A percentile compares a stretch with the other conserved stretches of the same genome.
Evolutionary conservation across 2,888 invertebrate species (phyloP).

Genomic region (Trachelus stipa): DNA sequence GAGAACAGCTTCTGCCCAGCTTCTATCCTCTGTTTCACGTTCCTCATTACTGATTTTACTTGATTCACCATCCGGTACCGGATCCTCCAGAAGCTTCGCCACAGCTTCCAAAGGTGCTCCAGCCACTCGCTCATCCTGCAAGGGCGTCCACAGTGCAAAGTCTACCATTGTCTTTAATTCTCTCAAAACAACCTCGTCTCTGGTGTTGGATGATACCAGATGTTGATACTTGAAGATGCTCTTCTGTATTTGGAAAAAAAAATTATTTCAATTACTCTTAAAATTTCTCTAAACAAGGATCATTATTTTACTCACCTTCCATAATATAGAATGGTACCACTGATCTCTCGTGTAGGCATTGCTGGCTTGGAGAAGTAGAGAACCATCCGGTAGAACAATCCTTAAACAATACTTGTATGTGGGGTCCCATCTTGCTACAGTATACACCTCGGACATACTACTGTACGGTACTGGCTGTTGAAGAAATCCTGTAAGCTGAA

Average conservation of each 20-base stretch:
- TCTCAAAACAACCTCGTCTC: slow-evolving; percentile 79
- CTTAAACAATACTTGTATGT: slow-evolving; percentile 84
- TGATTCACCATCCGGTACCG: slow-evolving; percentile 17
- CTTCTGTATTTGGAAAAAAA: slow-evolving; percentile 70
- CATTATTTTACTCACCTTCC: slow-evolving; percentile 73
- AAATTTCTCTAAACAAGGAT: neutral
- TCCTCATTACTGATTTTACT: slow-evolving; percentile 10
- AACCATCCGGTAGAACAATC: slow-evolving; percentile 81
- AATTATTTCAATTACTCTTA: neutral
- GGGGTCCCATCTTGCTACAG: slow-evolving; percentile 82
- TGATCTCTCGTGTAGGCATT: slow-evolving; percentile 85
- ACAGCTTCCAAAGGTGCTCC: slow-evolving; percentile 79
- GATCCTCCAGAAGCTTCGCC: slow-evolving; percentile 76
- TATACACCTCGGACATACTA: slow-evolving; percentile 81
- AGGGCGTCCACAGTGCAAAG: slow-evolving; percentile 78
- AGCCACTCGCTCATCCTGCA: slow-evolving; percentile 82
- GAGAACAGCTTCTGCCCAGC: slow-evolving; percentile 70
- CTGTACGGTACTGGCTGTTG: slow-evolving; percentile 78
- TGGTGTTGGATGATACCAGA: slow-evolving; percentile 74
- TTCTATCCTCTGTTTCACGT: slow-evolving; percentile 65
- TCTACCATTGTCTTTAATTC: slow-evolving; percentile 85
- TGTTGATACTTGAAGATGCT: slow-evolving; percentile 81
- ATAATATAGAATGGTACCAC: slow-evolving; percentile 83
- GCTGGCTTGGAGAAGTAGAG: slow-evolving; percentile 79
- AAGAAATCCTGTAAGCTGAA: slow-evolving; percentile 75